Evolutionary conservation across 2,797 vertebrate genomes (phyloP).

Genomic region (Pelobates cultripes): DNA sequence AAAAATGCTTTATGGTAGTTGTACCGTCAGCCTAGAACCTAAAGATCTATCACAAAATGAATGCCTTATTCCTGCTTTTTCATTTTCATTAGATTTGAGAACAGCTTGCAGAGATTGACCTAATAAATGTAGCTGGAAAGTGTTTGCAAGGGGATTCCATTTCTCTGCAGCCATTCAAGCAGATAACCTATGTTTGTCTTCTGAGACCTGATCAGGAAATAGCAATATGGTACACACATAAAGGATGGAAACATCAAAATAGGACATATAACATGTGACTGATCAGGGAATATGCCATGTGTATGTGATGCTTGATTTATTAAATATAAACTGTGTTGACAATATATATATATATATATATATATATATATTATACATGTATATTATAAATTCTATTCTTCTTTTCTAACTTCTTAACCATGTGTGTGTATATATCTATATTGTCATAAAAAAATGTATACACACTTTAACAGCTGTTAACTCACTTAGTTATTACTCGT

Average conservation of each 20-base stretch:
- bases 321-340: not conserved
- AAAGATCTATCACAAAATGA: slow-evolving; percentile 29
- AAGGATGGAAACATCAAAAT: slow-evolving; percentile 27
- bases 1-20: slow-evolving; percentile 1
- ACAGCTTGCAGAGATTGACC: slow-evolving; percentile 42
- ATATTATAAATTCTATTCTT: no score
- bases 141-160: slow-evolving; percentile 40
- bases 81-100: slow-evolving; percentile 44
- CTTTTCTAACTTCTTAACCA: no score
- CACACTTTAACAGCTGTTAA: no score
- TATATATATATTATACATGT: no score
- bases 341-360: not conserved
- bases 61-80: slow-evolving; percentile 37
- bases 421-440: no score
- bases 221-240: slow-evolving; percentile 43
- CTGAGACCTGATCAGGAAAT: slow-evolving; percentile 46
- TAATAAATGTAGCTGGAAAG: slow-evolving; percentile 46
- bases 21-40: slow-evolving; percentile 8
- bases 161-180: slow-evolving; percentile 37
- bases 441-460: no score
- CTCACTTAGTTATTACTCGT: no score
- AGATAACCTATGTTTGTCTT: slow-evolving; percentile 39
- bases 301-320: slow-evolving; percentile 20
- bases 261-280: slow-evolving; percentile 17
- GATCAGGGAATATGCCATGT: slow-evolving; percentile 18